A percentile compares a stretch with the other conserved stretches of the same genome.
phyloP scores from a whole-genome alignment of 2,797 vertebrate species.

The Enteromius radiatus region DNA sequence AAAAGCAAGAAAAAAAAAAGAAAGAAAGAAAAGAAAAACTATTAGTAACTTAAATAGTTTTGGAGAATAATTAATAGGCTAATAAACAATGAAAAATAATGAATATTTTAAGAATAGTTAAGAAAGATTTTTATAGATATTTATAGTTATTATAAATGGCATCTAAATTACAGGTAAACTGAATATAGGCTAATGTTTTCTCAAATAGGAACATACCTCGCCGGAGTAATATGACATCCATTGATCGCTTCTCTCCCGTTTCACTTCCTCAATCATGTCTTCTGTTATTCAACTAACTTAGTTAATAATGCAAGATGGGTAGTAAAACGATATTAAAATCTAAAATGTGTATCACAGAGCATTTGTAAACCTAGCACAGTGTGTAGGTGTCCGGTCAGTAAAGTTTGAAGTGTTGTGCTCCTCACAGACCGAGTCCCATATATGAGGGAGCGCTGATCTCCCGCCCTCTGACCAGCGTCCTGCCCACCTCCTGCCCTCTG shows the following conservation, averaged over 20 bases:
- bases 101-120: too few relatives aligned
- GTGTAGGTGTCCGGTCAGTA: conserved; percentile 18
- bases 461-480: conserved; percentile 50
- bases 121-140: too few relatives aligned
- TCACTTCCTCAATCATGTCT: conserved; percentile 60
- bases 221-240: conserved; percentile 54
- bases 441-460: conserved; percentile 36
- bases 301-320: neutral
- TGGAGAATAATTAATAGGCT: neutral
- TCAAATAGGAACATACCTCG: conserved; percentile 45
- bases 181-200: neutral
- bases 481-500: conserved; percentile 34
- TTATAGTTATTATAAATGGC: neutral
- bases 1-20: neutral
- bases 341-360: neutral
- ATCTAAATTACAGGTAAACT: neutral
- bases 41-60: neutral
- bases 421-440: conserved; percentile 22
- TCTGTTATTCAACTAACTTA: neutral
- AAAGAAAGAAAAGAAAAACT: too few relatives aligned
- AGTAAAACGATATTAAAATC: neutral
- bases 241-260: conserved; percentile 58
- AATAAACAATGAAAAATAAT: too few relatives aligned
- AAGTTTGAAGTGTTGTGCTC: conserved; percentile 37
- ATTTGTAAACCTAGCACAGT: neutral